Evolutionary conservation across 1,140 invertebrate genomes (phyloP), one percentile per base, ranked within the genome.

Genomic region (Cydia pomonella): DNA sequence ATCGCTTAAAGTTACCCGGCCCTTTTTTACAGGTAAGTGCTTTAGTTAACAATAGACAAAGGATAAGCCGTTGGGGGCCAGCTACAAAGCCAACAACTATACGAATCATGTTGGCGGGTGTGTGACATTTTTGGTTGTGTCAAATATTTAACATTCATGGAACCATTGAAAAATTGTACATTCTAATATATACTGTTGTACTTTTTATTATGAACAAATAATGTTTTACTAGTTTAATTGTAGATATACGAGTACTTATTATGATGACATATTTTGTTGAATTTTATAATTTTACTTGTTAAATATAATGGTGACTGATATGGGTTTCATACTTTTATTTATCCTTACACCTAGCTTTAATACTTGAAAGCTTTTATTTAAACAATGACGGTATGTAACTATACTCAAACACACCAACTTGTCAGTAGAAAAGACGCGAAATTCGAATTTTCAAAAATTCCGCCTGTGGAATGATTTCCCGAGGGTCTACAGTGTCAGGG

Each of bases 241-340:
- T 64, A 50, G 63, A 69, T 38, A 10, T 33, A 33, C 10, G 64
- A 27, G 47, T 62, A 38, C 53, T 50, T 73, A 53, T 47, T 25
- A 73, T 50, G 53, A 53, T 50, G 72, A 33, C 47, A 62, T 73
- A 50, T 73, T 33, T 73, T 73, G 27, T 73, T 73, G 13, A 63
- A 38, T 69, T 73, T 10, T 73, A n/a, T n/a, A 59, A 62, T 62
- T 73, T 62, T 76, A 63, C 18, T 62, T 44, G 75, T 76, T 76
- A 23, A 76, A 73, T 76, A 76, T 73, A 73, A 50, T 76, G 71
- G 64, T 66, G 38, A 33, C 27, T 71, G 21, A 72, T 62, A 33
- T 25, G 27, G 47, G 74, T 27, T 69, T 69, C n/a, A 38, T 62
- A 47, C 13, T 63, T 62, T 64, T 41, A 38, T 74, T 74, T 25